Conservation (phyloP, 2,888 invertebrate genomes). For the Pinctada fucata region DNA sequence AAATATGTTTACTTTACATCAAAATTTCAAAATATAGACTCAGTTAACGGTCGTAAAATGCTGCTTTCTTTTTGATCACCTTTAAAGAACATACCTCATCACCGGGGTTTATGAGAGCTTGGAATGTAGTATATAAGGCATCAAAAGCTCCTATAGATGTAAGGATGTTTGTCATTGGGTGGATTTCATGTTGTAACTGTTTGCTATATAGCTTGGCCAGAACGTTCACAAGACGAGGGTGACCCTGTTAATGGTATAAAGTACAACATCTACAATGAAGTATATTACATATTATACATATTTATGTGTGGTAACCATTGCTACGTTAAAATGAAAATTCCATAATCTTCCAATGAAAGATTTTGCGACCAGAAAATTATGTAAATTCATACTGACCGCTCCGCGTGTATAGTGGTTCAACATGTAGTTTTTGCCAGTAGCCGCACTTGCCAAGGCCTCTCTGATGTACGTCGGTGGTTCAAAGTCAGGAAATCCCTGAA, state of each 20-base stretch:
- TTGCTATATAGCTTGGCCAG: conserved; percentile 28
- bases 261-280: not conserved
- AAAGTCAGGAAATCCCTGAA: conserved; percentile 38
- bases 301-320: not conserved
- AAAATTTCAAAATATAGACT: too few species aligned
- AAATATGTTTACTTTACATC: too few species aligned
- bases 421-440: conserved; percentile 29
- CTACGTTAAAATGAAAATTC: not conserved
- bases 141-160: conserved; percentile 96
- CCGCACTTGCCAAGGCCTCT: conserved; percentile 18
- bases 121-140: conserved; percentile 89
- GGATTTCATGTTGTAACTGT: conserved; percentile 63
- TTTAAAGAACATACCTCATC: conserved; percentile 77
- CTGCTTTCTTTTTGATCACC: too few species aligned
- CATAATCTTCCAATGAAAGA: not conserved
- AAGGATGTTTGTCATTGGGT: conserved; percentile 90
- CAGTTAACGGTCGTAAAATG: too few species aligned
- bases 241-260: conserved; percentile 23
- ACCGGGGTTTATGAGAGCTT: conserved; percentile 89
- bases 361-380: too few species aligned
- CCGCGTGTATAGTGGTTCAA: conserved; percentile 35
- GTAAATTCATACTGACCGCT: conserved; percentile 16
- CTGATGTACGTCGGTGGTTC: conserved; percentile 33
- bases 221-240: conserved; percentile 34
- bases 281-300: not conserved